Conservation (phyloP, 2,797 vertebrate genomes). For the Tachyglossus aculeatus region DNA sequence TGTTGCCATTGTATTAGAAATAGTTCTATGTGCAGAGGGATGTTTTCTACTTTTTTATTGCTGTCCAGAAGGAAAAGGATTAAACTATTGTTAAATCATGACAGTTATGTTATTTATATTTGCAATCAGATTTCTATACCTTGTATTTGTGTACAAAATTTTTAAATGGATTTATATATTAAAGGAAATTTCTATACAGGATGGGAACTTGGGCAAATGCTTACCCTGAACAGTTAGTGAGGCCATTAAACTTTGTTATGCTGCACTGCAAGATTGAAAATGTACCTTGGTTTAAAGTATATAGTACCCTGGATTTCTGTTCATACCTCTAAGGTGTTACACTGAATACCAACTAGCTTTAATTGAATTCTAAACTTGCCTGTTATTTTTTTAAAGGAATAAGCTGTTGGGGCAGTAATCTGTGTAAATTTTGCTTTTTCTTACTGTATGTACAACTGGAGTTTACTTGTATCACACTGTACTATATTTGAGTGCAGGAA, state of each 20-base stretch:
- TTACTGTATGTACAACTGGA: conserved; percentile 35
- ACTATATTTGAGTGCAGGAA: conserved; percentile 35
- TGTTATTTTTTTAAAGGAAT: conserved; percentile 28
- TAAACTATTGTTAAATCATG: conserved; percentile 61
- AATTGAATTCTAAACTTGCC: conserved; percentile 22
- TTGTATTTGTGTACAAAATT: conserved; percentile 72
- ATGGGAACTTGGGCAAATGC: conserved; percentile 42
- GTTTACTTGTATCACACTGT: conserved; percentile 50
- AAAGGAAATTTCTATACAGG: conserved; percentile 63
- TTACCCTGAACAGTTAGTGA: conserved; percentile 51
- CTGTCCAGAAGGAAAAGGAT: conserved; percentile 31
- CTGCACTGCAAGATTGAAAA: conserved; percentile 64
- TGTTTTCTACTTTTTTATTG: conserved; percentile 64
- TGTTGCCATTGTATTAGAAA: conserved; percentile 36
- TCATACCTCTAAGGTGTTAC: conserved; percentile 77
- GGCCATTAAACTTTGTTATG: conserved; percentile 48
- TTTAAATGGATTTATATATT: conserved; percentile 65
- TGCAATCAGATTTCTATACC: conserved; percentile 70
- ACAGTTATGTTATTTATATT: conserved; percentile 74
- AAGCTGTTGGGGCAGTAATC: conserved; percentile 52
- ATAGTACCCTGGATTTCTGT: conserved; percentile 61
- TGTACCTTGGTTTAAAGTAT: conserved; percentile 55
- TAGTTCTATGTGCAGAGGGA: conserved; percentile 47
- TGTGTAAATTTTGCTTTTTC: conserved; percentile 61
- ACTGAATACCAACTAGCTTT: conserved; percentile 76